Conservation (phyloP, 2,797 vertebrate species). For the Eurystomus glaucurus region DNA sequence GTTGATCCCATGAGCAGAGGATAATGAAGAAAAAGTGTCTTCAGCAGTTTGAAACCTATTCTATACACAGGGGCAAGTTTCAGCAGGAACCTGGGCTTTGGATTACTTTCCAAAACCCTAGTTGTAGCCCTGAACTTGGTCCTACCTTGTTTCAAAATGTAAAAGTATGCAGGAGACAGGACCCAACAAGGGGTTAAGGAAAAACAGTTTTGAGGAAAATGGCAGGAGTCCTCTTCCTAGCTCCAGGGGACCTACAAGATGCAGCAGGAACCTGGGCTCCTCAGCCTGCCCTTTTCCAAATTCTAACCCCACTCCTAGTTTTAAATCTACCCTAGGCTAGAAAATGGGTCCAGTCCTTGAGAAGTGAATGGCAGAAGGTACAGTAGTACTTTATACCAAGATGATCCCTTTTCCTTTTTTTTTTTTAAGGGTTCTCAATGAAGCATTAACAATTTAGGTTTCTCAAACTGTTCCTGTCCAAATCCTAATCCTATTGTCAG, state of each 20-base stretch:
- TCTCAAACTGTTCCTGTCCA: not conserved
- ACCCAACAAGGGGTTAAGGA: not conserved
- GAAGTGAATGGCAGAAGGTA: not conserved
- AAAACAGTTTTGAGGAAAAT: not conserved
- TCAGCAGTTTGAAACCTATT: not conserved
- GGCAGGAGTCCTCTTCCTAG: not conserved
- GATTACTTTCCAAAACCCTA: not conserved
- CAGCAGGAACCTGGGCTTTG: not conserved
- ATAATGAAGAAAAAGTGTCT: not conserved
- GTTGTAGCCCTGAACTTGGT: not conserved
- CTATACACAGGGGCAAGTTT: not conserved
- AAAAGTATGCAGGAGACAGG: not conserved
- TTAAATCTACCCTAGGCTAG: not conserved
- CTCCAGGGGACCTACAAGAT: not conserved
- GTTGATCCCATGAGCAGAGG: not conserved
- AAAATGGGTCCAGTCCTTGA: not conserved
- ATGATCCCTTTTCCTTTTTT: not conserved
- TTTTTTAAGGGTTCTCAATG: not conserved
- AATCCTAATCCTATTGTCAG: not conserved
- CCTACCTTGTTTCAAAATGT: not conserved
- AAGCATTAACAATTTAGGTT: not conserved
- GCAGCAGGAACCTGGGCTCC: not conserved
- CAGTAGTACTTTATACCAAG: not conserved
- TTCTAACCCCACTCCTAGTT: not conserved
- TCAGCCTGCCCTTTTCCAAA: not conserved